phyloP scores from a whole-genome alignment of 2,888 invertebrate species.

The Eristalis intricaria region DNA sequence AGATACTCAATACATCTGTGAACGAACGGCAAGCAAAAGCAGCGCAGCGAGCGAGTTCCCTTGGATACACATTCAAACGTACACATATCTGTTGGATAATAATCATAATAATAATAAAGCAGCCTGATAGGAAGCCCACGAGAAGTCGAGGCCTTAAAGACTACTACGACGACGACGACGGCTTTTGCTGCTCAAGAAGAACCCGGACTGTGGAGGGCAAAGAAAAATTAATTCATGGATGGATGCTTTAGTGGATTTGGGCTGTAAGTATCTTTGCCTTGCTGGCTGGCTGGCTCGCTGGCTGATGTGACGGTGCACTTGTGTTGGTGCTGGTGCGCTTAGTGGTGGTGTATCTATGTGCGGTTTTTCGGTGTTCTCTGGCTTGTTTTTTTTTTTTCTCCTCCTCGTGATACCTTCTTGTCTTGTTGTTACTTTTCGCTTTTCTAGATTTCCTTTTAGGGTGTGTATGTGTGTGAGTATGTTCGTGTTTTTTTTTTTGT shows the following conservation, averaged over 20 bases:
- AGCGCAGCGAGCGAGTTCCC: conserved; percentile 15
- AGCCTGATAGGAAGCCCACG: conserved; percentile 45
- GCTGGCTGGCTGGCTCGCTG: background rate
- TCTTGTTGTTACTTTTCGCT: conserved; percentile 23
- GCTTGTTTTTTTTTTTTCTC: conserved; percentile 53
- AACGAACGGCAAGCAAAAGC: conserved; percentile 47
- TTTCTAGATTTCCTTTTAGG: conserved; percentile 27
- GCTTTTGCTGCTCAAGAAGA: background rate
- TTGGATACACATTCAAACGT: conserved; percentile 31
- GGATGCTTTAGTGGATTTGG: conserved; percentile 69
- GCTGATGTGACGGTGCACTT: conserved; percentile 2
- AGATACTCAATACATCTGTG: conserved; percentile 53
- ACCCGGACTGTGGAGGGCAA: background rate
- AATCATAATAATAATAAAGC: conserved; percentile 65
- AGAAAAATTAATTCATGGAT: conserved; percentile 71
- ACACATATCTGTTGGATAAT: conserved; percentile 55
- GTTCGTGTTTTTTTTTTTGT: background rate
- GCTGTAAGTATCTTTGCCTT: conserved; percentile 63
- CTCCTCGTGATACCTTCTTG: conserved; percentile 34
- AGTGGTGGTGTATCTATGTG: conserved; percentile 40
- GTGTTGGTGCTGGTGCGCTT: background rate
- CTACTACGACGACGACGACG: background rate
- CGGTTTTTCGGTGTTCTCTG: conserved; percentile 57
- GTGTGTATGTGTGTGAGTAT: conserved; percentile 14
- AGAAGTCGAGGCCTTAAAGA: conserved; percentile 31